Conservation (phyloP, 2,113 vertebrate genomes). For the Microtus montanus region DNA sequence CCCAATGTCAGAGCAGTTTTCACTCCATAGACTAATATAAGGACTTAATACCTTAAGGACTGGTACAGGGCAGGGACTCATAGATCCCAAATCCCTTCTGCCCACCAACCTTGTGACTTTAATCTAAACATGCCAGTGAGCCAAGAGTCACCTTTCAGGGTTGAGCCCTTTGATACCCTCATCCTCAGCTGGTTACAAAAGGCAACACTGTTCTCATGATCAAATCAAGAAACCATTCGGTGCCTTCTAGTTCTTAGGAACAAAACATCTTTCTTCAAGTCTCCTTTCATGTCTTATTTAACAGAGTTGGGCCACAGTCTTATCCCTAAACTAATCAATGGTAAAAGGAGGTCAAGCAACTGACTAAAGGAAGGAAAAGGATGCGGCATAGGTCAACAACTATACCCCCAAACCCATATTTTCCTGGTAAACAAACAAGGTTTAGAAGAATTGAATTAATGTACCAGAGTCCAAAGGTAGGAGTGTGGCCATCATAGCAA, state of each 20-base stretch:
- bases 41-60: background rate
- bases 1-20: background rate
- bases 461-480: background rate
- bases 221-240: background rate
- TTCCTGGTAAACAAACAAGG: background rate
- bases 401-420: background rate
- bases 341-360: background rate
- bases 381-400: background rate
- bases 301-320: background rate
- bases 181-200: background rate
- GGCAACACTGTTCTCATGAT: background rate
- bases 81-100: background rate
- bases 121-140: background rate
- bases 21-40: background rate
- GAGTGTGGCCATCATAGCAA: fast-evolving
- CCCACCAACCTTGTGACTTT: background rate
- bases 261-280: background rate
- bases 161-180: background rate
- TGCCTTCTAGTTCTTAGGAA: background rate
- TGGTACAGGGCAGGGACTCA: background rate
- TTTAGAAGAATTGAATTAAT: background rate
- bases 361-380: background rate
- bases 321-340: background rate
- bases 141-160: background rate
- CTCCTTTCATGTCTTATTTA: background rate